Evolutionary conservation across 2,113 vertebrate species (phyloP).

Genomic region (Echinops telfairi): DNA sequence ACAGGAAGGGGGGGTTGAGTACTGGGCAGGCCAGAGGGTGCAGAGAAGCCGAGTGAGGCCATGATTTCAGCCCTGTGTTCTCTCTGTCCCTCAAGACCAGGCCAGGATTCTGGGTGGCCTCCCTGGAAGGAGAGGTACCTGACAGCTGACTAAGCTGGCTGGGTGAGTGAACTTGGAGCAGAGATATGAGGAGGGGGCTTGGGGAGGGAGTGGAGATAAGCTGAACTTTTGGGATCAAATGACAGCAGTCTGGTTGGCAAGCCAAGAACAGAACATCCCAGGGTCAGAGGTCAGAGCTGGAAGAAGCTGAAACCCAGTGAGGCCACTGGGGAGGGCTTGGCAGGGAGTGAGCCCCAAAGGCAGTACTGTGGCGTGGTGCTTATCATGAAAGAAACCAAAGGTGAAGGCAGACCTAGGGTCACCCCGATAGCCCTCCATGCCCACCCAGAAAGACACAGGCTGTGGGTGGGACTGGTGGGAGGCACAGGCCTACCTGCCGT

Average conservation of each 20-base stretch:
- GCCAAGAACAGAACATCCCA: no score
- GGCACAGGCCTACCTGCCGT: constrained; percentile 88
- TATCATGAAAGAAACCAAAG: background rate
- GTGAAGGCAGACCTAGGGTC: background rate
- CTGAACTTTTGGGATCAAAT: no score
- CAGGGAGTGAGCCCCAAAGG: background rate
- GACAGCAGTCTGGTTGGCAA: no score
- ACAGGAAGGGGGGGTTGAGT: background rate
- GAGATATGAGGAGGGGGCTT: no score
- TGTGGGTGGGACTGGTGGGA: background rate
- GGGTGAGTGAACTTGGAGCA: no score
- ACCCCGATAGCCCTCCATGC: background rate
- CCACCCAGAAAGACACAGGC: background rate
- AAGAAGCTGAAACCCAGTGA: no score
- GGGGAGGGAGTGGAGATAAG: no score
- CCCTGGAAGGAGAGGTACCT: no score
- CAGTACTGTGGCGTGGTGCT: background rate
- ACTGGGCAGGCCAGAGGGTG: background rate
- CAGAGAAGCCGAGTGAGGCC: background rate
- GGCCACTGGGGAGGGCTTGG: no score
- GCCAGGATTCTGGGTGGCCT: no score
- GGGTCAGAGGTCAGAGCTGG: no score
- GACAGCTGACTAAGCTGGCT: no score
- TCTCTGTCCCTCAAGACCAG: background rate
- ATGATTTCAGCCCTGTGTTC: background rate